Base-by-base conservation (phyloP, 2,797 vertebrate genomes). In the Tinamus major region DNA sequence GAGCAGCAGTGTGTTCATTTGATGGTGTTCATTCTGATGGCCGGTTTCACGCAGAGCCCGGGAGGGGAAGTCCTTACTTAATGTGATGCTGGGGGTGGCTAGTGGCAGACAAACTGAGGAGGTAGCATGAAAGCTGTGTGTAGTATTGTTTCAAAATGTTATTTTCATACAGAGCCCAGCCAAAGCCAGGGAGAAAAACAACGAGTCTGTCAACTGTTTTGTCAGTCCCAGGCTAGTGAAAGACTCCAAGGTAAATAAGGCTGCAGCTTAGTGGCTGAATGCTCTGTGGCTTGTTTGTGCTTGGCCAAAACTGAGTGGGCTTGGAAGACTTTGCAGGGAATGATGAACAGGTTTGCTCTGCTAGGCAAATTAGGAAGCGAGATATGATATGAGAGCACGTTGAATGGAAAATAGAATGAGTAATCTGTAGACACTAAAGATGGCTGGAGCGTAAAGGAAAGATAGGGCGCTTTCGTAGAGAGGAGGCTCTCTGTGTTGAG, bases 21-120 rank as follows among this genome's bases (percentile, higher is more conserved):
- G 82, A 80, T 93, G 79, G 89, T 94, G 87, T 53, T 76, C 46
- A 80, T 87, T 96, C 92, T 89, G 83, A 85, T 72, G 87, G 69
- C 69, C 93, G 74, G 80, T 79, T 94, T 85, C 53, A 82, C 24
- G 39, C 69, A 81, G 23, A 41, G 58, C 42, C 55, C 76, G 89
- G 84, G 59, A 75, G 75, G 67, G 88, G 82, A 90, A 87, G 27
- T 15, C 17, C 67, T 92, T 84, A 58, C 62, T 78, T 85, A 70
- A 77, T 63, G 76, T 63, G 37, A 78, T 79, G 49, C 79, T 78
- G 58, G 39, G 62, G 17, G 42, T 80, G 81, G 79, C 58, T 94
- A 49, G 24, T 21, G 37, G 26, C 79, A 58, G 26, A 93, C 53
- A 65, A 94, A 61, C 39, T 5, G 13, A 93, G 75, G 46, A 91